Percentiles rank a stretch among this genome's conserved stretches.
Evolutionary conservation across 2,113 vertebrate species (phyloP).

Genomic region (Halcyon senegalensis): DNA sequence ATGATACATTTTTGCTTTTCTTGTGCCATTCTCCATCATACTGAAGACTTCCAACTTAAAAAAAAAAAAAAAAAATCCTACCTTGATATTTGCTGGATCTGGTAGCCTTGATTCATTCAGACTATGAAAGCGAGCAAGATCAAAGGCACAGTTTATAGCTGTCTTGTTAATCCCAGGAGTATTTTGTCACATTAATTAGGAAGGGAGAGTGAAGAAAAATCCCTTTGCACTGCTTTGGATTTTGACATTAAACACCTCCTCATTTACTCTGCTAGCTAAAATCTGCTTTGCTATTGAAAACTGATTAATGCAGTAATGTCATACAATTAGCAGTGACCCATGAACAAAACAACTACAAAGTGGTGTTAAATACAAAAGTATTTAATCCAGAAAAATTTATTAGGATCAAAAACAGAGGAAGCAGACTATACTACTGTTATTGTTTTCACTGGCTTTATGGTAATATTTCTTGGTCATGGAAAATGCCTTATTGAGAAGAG

Average conservation of each 20-base stretch:
- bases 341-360: not conserved
- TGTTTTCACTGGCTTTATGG: not conserved
- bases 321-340: not conserved
- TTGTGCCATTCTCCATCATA: not conserved
- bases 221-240: conserved; percentile 5
- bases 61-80: not conserved
- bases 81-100: not conserved
- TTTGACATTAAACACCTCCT: conserved; percentile 31
- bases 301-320: not conserved
- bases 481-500: not conserved
- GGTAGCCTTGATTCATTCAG: not conserved
- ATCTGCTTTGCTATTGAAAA: conserved; percentile 17
- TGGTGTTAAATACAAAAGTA: not conserved
- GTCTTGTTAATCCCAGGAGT: conserved; percentile 42
- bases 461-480: not conserved
- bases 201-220: conserved; percentile 29
- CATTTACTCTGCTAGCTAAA: conserved; percentile 8
- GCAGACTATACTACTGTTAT: not conserved
- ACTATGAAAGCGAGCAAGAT: conserved; percentile 39
- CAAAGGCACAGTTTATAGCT: conserved; percentile 58
- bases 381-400: not conserved
- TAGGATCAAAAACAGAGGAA: not conserved
- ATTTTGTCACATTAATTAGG: conserved; percentile 46
- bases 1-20: not conserved
- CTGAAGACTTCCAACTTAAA: not conserved